Conservation (phyloP, 2,888 invertebrate genomes). For the Ophioninae sp. region DNA sequence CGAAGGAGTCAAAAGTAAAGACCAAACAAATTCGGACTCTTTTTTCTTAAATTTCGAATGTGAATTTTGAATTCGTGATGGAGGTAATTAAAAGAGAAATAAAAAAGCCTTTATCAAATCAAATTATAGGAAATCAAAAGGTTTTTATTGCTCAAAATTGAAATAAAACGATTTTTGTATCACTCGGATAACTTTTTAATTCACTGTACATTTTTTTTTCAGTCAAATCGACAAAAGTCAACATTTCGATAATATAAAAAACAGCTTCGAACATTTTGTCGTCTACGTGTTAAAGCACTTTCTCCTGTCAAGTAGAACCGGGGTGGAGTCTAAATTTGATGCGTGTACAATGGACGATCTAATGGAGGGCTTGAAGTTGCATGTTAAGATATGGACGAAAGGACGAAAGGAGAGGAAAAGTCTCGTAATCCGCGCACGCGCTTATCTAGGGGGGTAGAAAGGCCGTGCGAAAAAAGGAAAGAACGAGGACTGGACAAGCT, state of each 20-base stretch:
- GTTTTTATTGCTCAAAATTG: no score
- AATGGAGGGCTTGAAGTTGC: conserved; percentile 66
- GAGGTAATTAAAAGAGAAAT: no score
- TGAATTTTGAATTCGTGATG: no score
- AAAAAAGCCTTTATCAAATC: no score
- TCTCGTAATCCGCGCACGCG: conserved; percentile 60
- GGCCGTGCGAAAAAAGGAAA: conserved; percentile 15
- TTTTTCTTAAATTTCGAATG: no score
- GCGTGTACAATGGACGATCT: conserved; percentile 78
- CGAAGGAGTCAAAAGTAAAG: neutral
- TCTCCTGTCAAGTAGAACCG: neutral
- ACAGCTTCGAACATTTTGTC: neutral
- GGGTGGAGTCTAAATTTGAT: conserved; percentile 74
- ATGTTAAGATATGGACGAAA: conserved; percentile 61
- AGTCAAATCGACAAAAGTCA: neutral
- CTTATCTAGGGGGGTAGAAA: conserved; percentile 14
- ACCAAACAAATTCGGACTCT: no score
- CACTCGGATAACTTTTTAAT: neutral
- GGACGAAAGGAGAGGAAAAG: conserved; percentile 52
- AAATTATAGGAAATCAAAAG: no score
- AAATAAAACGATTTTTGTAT: neutral
- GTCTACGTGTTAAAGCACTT: neutral
- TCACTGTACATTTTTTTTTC: neutral
- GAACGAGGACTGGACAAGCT: conserved; percentile 26
- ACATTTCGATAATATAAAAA: neutral